phyloP scores from a whole-genome alignment of 2,888 invertebrate species.

The Diachrysia chrysitis region DNA sequence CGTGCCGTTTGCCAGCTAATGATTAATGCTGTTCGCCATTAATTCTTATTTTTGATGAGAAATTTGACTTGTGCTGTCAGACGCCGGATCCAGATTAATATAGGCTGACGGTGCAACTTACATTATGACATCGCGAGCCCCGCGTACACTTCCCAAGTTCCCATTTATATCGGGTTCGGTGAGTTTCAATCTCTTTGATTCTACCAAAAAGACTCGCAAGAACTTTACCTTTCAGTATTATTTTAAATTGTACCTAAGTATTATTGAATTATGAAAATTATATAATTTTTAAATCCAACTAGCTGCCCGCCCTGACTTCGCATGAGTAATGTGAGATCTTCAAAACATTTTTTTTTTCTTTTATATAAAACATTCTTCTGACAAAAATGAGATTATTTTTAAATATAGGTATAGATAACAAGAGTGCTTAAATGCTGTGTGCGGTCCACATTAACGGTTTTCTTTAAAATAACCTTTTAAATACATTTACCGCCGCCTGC shows the following conservation, averaged over 20 bases:
- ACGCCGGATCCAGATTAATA: slow-evolving; percentile 88
- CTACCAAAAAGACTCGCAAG: not conserved
- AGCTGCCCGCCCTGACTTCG: no score
- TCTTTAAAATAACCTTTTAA: slow-evolving; percentile 34
- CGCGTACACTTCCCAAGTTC: slow-evolving; percentile 52
- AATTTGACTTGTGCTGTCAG: slow-evolving; percentile 89
- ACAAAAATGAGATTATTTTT: no score
- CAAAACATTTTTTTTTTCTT: no score
- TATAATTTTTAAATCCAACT: not conserved
- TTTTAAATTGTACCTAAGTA: not conserved
- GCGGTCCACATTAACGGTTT: slow-evolving; percentile 12
- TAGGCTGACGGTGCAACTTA: slow-evolving; percentile 87
- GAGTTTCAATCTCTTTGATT: slow-evolving; percentile 19
- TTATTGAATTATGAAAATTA: not conserved
- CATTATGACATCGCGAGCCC: slow-evolving; percentile 74
- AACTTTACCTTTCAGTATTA: not conserved
- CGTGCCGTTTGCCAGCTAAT: slow-evolving; percentile 88
- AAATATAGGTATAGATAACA: no score
- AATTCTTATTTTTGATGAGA: slow-evolving; percentile 90
- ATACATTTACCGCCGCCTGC: slow-evolving; percentile 19
- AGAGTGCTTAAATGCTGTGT: not conserved
- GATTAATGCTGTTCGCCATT: slow-evolving; percentile 88
- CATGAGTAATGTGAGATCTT: no score
- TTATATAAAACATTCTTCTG: no score
- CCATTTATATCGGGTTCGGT: slow-evolving; percentile 48